These are phyloP conservation scores for Hyles lineata DNA, from an alignment of 2,888 invertebrate genomes.

Conservation along the genomic window DNA sequence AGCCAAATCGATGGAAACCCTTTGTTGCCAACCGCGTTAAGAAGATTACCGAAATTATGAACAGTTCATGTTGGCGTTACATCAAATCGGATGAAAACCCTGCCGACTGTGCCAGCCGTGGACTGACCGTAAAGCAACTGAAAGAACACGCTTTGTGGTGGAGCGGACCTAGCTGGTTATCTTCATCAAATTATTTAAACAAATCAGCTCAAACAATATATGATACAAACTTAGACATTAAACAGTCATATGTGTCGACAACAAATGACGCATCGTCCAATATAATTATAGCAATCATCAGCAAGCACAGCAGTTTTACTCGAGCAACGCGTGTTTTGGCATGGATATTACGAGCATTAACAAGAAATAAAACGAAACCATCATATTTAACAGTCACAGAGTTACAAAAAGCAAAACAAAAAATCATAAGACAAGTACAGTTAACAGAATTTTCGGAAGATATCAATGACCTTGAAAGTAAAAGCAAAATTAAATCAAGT, in stretches of 20 bases:
- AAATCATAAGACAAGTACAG: no score
- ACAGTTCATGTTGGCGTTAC: no score
- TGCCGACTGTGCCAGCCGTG: no score
- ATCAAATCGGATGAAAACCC: no score
- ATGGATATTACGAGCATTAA: conserved; percentile 2
- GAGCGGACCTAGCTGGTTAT: conserved; percentile 40
- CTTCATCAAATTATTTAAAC: conserved; percentile 32
- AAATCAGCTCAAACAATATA: conserved; percentile 28
- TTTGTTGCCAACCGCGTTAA: conserved; percentile 37
- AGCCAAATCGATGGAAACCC: no score
- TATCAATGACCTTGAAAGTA: no score
- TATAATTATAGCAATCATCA: conserved; percentile 31
- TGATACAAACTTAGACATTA: conserved; percentile 35
- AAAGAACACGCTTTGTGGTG: conserved; percentile 37
- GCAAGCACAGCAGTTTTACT: conserved; percentile 34
- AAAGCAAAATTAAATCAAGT: no score
- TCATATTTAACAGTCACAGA: neutral
- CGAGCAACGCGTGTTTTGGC: conserved; percentile 37
- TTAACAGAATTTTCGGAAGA: no score
- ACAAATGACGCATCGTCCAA: conserved; percentile 21
- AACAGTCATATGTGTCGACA: conserved; percentile 29
- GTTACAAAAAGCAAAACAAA: no score
- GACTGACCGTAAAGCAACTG: conserved; percentile 33
- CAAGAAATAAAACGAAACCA: neutral
- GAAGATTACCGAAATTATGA: conserved; percentile 38